phyloP scores from a whole-genome alignment of 2,113 vertebrate species.

The Fulmarus glacialis region DNA sequence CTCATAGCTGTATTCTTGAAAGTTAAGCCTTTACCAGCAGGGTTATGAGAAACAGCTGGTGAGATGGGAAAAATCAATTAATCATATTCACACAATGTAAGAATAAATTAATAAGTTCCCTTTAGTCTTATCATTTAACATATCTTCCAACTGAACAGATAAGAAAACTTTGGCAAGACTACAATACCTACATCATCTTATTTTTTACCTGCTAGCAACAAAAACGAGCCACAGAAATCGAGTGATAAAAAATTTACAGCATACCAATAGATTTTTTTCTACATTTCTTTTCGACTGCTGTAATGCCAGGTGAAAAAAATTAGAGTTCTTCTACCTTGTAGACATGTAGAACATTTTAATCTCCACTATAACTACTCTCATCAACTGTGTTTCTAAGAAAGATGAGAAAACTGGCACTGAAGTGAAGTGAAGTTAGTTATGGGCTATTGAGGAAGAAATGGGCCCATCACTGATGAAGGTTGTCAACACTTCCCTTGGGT shows the following conservation, averaged over 20 bases:
- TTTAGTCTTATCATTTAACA: background rate
- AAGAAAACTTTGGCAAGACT: background rate
- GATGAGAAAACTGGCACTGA: background rate
- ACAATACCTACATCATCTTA: background rate
- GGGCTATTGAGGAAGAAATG: background rate
- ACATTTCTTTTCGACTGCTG: background rate
- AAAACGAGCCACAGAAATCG: background rate
- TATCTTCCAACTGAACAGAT: background rate
- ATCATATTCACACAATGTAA: background rate
- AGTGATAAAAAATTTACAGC: background rate
- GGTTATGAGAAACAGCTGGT: background rate
- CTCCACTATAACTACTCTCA: background rate
- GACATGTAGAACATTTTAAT: background rate
- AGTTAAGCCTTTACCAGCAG: background rate
- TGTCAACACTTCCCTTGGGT: background rate
- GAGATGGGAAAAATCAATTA: background rate
- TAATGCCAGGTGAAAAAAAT: background rate
- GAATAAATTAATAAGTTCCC: background rate
- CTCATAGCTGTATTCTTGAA: background rate
- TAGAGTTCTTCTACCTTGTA: background rate
- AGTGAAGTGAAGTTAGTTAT: background rate
- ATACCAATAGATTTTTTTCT: background rate
- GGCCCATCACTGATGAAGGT: background rate
- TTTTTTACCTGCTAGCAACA: background rate
- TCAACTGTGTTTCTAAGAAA: background rate